Base-by-base conservation (phyloP, 2,113 vertebrate species). In the Leiothrix lutea region DNA sequence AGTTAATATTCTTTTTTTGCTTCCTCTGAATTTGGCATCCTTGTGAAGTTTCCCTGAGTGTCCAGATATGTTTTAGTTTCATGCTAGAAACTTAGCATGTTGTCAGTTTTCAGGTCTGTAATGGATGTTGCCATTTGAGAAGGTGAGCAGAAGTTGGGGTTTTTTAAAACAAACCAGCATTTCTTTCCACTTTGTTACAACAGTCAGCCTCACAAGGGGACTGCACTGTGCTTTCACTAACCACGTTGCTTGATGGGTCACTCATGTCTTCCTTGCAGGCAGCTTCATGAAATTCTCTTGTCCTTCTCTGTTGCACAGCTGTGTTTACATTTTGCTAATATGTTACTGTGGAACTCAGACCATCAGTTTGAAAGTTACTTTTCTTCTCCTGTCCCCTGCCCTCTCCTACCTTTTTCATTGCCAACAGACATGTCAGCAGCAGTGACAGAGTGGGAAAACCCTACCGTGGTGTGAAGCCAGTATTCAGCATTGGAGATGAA, bases 401-500 rank as follows among this genome's bases (percentile, higher is more conserved):
- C 47, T 90, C 72, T 70, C 28, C 87, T 93, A 58, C 72, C 7
- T 47, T 90, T 97, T 93, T 72, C 44, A 22, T 79, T 97, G 72
- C 88, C 78, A 61, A 54, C 94, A 99, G 99, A 91, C 99, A 99
- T 4, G 98, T 99, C 93, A 99, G 99, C 98, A 99, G 99, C 98
- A 99, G 99, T 87, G 99, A 99, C 97, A 97, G 99, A 60, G 98
- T 99, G 16, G 99, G 99, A 78, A 99, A 99, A 94, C 99, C 99
- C 11, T 99, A 99, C 97, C 98, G 99, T 22, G 99, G 99, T 5
- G 99, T 99, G 31, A 99, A 99, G 90, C 99, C 99, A 4, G 99
- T 99, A 38, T 99, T 99, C 98, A 99, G 99, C 97, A 99, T 99
- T 0, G 99, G 98, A 19, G 99, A 99, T 88, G 99, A 99, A 97